Conservation (phyloP, 2,888 invertebrate genomes). For the Belgica antarctica region DNA sequence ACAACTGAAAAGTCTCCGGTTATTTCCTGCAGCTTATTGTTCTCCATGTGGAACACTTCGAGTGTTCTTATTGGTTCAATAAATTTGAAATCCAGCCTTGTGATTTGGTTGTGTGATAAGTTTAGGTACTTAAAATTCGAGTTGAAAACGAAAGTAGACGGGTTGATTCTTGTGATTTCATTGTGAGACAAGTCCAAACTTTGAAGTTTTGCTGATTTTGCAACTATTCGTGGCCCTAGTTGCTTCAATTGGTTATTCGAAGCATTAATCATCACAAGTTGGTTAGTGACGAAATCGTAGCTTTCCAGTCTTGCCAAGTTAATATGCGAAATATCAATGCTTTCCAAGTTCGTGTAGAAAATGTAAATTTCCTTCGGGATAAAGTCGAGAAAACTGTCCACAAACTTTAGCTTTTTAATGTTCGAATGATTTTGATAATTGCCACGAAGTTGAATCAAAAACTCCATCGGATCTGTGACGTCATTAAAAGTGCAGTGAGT, state of each 20-base stretch:
- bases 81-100: neutral
- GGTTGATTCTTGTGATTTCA: neutral
- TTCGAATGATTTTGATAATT: no score
- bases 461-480: no score
- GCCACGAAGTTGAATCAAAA: no score
- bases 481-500: no score
- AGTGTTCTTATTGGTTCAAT: neutral
- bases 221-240: neutral
- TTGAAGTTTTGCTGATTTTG: neutral
- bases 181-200: slow-evolving; percentile 25
- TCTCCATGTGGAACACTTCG: slow-evolving; percentile 7
- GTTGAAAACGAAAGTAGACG: neutral
- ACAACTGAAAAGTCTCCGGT: neutral
- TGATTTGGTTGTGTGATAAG: slow-evolving; percentile 29
- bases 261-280: neutral
- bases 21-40: slow-evolving; percentile 19
- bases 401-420: neutral
- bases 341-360: neutral
- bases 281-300: neutral
- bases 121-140: slow-evolving; percentile 17
- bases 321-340: neutral
- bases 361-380: neutral
- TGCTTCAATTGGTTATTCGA: slow-evolving; percentile 21
- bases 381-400: neutral
- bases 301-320: neutral